Conservation (phyloP, 2,888 invertebrate genomes). For the Minunthozetes semirufus region DNA sequence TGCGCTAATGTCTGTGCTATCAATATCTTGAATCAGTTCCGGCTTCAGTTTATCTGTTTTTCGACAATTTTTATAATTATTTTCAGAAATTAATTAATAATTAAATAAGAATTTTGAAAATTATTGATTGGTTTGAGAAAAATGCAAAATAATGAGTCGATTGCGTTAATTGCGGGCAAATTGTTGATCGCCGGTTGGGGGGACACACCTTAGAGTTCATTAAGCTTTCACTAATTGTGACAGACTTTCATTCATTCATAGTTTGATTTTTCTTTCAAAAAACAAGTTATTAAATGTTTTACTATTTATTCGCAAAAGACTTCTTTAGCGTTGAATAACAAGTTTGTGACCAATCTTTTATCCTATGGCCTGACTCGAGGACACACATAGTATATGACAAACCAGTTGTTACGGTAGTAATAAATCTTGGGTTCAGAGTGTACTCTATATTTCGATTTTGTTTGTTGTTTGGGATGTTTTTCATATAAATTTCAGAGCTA, state of each 20-base stretch:
- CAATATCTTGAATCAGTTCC: no score
- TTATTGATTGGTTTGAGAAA: neutral
- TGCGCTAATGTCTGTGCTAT: no score
- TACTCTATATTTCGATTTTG: neutral
- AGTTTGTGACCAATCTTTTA: neutral
- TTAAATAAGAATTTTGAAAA: neutral
- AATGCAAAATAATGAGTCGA: neutral
- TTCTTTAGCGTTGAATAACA: neutral
- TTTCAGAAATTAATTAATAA: neutral
- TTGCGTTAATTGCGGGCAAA: neutral
- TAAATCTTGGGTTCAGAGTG: neutral
- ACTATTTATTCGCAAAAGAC: neutral
- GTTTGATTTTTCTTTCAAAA: neutral
- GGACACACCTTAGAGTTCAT: neutral
- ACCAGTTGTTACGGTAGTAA: neutral
- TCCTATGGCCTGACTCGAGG: neutral
- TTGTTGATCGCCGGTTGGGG: neutral
- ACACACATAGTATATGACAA: neutral
- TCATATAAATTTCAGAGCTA: neutral
- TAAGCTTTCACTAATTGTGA: neutral
- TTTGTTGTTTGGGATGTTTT: neutral
- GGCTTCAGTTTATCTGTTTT: no score
- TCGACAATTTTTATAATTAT: neutral
- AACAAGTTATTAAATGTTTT: neutral
- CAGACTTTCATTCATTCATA: constrained; percentile 25